A percentile compares a stretch with the other conserved stretches of the same genome.
Conservation (phyloP, 2,113 vertebrate genomes). For the Sebastes fasciatus region DNA sequence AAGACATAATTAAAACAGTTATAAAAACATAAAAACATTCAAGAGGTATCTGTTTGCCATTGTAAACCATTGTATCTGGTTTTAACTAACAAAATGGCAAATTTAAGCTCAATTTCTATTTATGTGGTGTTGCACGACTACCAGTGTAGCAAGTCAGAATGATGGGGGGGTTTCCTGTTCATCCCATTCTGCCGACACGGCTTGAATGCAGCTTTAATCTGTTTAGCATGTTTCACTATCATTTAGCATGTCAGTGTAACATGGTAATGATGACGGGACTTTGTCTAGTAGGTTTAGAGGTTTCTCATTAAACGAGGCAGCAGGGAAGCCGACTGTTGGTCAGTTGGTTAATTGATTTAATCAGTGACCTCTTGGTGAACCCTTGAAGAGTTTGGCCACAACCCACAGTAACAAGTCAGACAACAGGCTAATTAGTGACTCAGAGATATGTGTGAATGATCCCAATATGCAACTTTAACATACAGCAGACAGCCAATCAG, state of each 20-base stretch:
- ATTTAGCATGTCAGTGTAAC: not conserved
- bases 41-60: no score
- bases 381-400: not conserved
- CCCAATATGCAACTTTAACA: not conserved
- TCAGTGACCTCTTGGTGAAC: not conserved
- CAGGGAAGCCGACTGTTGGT: not conserved
- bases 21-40: no score
- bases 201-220: not conserved
- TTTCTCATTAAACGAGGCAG: not conserved
- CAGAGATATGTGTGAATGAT: not conserved
- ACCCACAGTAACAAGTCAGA: not conserved
- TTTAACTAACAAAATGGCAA: not conserved
- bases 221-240: not conserved
- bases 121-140: not conserved
- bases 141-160: not conserved
- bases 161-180: not conserved
- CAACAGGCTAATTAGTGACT: not conserved
- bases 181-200: not conserved
- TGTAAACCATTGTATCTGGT: no score
- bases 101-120: not conserved
- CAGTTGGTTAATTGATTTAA: not conserved
- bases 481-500: constrained; percentile 2
- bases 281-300: not conserved
- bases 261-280: not conserved
- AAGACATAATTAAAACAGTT: no score